Evolutionary conservation across 1,140 invertebrate genomes (phyloP), one percentile per base, ranked within the genome.

Genomic region (Onthophagus taurus): DNA sequence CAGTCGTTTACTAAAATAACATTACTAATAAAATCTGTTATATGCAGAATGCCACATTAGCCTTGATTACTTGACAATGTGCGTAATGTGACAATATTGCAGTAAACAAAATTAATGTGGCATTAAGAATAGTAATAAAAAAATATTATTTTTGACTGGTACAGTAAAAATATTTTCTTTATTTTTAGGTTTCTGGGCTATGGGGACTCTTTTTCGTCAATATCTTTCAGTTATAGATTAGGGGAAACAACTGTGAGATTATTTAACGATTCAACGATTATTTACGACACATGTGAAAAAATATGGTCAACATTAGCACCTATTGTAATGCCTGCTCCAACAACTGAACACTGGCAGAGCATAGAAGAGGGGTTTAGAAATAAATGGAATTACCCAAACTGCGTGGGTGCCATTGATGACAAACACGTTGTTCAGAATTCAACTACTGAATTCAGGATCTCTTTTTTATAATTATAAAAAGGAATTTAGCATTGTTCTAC

Each of bases 381-480:
- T 3, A 44, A 35, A n/a, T 34, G 11, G 42, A 48, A 51, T 13
- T 51, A 29, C 42, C 33, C 47, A 13, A 57, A 65, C 36, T 71
- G 67, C 49, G 38, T 69, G 19, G 65, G 67, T n/a, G 61, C 65
- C 4, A 46, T 74, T 13, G 66, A 72, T 52, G 68, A 64, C 8
- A 71, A 70, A 53, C 66, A 69, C 52, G 51, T 68, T 3, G 51
- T 42, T 31, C 57, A 67, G 49, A 19, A 49, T 35, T 47, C n/a
- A 51, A 41, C 67, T 65, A 30, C 17, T 39, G 12, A 59, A 58
- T 31, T 54, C 53, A 35, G 66, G 68, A 34, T 52, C 55, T 3
- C 34, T 50, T 5, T 71, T 51, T 51, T 67, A 54, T 42, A 71
- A 71, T 49, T 68, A 71, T 35, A 72, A 72, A 52, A 45, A 57